A percentile compares a stretch with the other conserved stretches of the same genome.
phyloP scores from a whole-genome alignment of 2,113 vertebrate genomes.

The Callocephalon fimbriatum region DNA sequence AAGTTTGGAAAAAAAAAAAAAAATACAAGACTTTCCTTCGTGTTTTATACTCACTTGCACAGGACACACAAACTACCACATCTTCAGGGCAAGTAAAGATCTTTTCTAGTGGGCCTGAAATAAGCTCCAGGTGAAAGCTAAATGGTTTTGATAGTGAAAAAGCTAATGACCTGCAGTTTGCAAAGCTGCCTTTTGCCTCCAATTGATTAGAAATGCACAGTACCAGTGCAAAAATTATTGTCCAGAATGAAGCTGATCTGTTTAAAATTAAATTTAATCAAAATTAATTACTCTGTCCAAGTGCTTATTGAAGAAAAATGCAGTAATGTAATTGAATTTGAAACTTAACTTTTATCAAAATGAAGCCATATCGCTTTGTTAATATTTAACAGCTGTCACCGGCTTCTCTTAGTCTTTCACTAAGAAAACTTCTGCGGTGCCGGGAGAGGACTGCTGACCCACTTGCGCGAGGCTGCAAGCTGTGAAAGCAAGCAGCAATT shows the following conservation, averaged over 20 bases:
- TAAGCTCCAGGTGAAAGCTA: background rate
- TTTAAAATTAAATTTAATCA: background rate
- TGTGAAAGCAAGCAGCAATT: background rate
- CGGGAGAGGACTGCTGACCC: background rate
- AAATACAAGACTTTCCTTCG: fast-evolving
- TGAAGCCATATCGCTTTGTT: fast-evolving
- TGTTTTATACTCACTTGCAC: fast-evolving
- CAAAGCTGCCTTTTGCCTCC: background rate
- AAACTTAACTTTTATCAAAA: background rate
- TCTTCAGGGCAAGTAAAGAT: fast-evolving
- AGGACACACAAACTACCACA: fast-evolving
- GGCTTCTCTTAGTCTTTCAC: fast-evolving
- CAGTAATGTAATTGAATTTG: fast-evolving
- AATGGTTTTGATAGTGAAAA: background rate
- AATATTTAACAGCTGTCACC: fast-evolving
- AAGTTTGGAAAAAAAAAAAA: fast-evolving
- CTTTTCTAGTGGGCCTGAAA: background rate
- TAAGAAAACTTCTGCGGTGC: background rate
- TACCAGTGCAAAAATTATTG: background rate
- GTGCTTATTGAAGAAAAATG: background rate
- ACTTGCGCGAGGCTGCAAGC: background rate
- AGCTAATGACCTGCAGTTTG: background rate
- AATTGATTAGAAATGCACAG: background rate
- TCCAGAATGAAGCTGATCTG: background rate
- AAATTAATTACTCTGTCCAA: background rate